Conservation (phyloP, 2,888 invertebrate genomes). For the Tenthredo mesomela region DNA sequence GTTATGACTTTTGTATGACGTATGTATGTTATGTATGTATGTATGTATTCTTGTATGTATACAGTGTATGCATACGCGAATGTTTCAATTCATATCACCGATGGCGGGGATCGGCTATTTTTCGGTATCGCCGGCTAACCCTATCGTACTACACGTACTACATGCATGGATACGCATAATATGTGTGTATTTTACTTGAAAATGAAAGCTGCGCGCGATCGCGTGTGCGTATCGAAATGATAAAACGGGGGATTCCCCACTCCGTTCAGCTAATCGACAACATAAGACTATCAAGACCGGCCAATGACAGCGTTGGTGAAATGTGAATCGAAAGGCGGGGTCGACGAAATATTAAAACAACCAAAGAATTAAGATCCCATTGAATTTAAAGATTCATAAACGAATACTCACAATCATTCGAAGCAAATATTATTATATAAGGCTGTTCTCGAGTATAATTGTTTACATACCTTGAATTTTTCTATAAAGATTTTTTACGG, state of each 20-base stretch:
- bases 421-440: neutral
- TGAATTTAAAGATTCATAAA: neutral
- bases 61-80: neutral
- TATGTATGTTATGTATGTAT: too few species aligned
- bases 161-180: neutral
- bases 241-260: constrained; percentile 37
- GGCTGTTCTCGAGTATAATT: neutral
- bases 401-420: neutral
- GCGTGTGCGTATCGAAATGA: neutral
- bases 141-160: neutral
- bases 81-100: constrained; percentile 38
- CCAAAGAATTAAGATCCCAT: neutral
- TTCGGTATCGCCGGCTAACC: constrained; percentile 15
- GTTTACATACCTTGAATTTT: neutral
- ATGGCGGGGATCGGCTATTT: constrained; percentile 9
- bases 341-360: neutral
- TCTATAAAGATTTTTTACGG: neutral
- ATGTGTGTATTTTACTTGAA: neutral
- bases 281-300: too few species aligned
- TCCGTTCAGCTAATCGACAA: neutral
- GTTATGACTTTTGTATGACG: neutral
- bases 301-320: constrained; percentile 11
- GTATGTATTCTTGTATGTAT: too few species aligned
- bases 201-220: constrained; percentile 29
- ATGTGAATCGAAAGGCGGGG: neutral